Evolutionary conservation across 2,113 vertebrate species (phyloP).

Genomic region (Hippopotamus amphibius): DNA sequence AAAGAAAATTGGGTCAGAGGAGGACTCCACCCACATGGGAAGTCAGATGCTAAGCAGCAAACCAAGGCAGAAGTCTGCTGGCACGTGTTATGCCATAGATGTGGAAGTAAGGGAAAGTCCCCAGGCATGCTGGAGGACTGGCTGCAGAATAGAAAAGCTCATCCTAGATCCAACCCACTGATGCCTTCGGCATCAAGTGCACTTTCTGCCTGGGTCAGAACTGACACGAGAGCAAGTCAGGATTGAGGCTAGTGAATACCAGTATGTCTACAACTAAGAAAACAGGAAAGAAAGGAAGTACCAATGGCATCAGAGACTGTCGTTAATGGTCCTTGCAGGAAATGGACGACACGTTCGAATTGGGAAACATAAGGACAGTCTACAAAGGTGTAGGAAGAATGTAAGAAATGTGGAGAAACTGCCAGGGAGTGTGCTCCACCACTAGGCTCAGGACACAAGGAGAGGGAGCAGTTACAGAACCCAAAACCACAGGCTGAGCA

Average conservation of each 20-base stretch:
- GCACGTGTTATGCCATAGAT: background rate
- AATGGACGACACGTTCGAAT: background rate
- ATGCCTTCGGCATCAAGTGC: conserved; percentile 9
- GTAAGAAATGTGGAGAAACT: background rate
- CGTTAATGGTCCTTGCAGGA: background rate
- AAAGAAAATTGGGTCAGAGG: background rate
- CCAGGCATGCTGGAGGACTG: background rate
- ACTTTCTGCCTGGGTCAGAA: background rate
- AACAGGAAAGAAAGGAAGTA: background rate
- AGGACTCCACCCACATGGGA: background rate
- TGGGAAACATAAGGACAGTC: background rate
- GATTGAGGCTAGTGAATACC: background rate
- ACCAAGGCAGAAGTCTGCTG: background rate
- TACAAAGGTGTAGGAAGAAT: background rate
- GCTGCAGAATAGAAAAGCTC: background rate
- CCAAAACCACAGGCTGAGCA: background rate
- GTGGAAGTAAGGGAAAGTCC: conserved; percentile 11
- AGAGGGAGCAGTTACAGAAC: background rate
- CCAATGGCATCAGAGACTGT: background rate
- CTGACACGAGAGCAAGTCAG: background rate
- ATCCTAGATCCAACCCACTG: background rate
- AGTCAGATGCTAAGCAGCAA: conserved; percentile 39
- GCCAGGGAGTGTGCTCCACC: background rate
- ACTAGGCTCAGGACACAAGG: background rate
- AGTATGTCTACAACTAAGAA: background rate